A percentile compares a stretch with the other conserved stretches of the same genome.
Conservation (phyloP, 2,113 vertebrate genomes). For the Pygoscelis adeliae region DNA sequence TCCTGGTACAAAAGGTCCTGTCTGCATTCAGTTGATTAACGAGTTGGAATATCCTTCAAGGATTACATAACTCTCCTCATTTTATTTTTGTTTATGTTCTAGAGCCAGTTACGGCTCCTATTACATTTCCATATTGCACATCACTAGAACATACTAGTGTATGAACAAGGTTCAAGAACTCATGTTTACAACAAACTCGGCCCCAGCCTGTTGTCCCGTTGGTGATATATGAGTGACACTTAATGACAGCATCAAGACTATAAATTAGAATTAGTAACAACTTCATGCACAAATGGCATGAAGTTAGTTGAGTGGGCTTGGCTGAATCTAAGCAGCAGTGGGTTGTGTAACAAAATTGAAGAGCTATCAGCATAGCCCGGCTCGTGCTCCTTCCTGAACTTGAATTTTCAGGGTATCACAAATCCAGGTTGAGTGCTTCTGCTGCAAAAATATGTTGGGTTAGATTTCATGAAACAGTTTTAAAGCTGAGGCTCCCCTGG, state of each 20-base stretch:
- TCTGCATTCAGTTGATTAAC: slow-evolving; percentile 19
- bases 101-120: not conserved
- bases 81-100: slow-evolving; percentile 50
- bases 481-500: not conserved
- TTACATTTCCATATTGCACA: slow-evolving; percentile 22
- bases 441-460: not conserved
- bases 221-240: not conserved
- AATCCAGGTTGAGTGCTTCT: not conserved
- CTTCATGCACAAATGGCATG: not conserved
- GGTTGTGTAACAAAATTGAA: not conserved
- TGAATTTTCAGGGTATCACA: not conserved
- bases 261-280: slow-evolving; percentile 1
- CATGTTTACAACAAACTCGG: not conserved
- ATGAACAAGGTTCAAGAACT: not conserved
- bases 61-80: slow-evolving; percentile 33
- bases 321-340: not conserved
- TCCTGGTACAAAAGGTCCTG: not conserved
- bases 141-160: not conserved
- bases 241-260: not conserved
- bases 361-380: not conserved
- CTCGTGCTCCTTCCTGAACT: not conserved
- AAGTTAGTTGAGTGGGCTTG: not conserved
- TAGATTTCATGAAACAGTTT: not conserved
- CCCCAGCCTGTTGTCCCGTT: not conserved
- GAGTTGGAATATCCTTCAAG: slow-evolving; percentile 41